These are phyloP conservation scores for Yoshiicerus persimilis DNA, from an alignment of 1,140 invertebrate species.

Conservation along the genomic window DNA sequence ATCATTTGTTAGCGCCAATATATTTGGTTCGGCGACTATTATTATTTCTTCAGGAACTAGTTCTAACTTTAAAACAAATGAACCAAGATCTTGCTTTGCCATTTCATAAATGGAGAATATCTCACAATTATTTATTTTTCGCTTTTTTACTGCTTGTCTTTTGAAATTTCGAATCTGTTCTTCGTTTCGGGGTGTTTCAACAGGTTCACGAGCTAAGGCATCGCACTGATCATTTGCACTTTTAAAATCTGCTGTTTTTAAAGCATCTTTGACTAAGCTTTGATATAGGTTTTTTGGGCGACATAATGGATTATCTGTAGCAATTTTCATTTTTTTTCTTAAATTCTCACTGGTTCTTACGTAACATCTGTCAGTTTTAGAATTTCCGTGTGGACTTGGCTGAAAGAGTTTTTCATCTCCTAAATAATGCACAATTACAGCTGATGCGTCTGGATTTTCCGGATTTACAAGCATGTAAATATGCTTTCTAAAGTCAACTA, in stretches of 20 bases:
- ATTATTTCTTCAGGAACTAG: not conserved
- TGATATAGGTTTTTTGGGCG: not conserved
- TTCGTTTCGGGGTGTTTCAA: not conserved
- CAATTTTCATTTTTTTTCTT: not conserved
- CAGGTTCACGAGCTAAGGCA: not conserved
- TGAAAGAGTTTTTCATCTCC: not conserved
- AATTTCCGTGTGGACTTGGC: not conserved
- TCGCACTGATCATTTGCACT: too few relatives aligned
- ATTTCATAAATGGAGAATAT: not conserved
- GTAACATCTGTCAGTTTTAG: not conserved
- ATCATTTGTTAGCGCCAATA: not conserved
- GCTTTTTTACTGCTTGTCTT: not conserved
- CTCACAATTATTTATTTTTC: not conserved
- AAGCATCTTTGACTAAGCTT: not conserved
- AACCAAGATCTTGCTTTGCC: not conserved
- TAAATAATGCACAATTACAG: not conserved
- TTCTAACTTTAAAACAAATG: not conserved
- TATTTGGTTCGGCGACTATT: not conserved
- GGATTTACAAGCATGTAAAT: not conserved
- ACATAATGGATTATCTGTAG: not conserved
- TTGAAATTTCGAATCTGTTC: not conserved
- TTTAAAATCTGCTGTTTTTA: not conserved
- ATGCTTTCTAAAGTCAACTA: not conserved
- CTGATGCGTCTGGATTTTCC: not conserved
- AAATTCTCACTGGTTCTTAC: not conserved